Conservation (phyloP, 2,113 vertebrate genomes). For the Bolborhynchus lineola region DNA sequence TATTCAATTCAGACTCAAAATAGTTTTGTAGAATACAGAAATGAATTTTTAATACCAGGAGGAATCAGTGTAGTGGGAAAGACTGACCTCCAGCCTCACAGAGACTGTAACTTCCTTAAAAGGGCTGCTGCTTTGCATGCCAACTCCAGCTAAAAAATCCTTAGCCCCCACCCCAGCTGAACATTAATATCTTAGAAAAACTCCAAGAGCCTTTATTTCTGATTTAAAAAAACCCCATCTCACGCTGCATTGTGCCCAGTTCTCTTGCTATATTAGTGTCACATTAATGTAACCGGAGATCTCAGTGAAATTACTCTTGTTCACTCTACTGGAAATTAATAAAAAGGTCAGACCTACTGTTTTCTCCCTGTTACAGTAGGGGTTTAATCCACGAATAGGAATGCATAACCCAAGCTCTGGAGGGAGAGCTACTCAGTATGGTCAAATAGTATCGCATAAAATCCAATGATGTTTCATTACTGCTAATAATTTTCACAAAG, state of each 20-base stretch:
- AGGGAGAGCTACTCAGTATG: not conserved
- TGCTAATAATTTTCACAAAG: not conserved
- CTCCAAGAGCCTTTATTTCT: not conserved
- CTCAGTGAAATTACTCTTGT: not conserved
- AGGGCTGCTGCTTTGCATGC: not conserved
- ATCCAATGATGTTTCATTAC: not conserved
- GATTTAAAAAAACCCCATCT: not conserved
- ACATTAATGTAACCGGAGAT: not conserved
- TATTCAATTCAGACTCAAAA: rapidly evolving
- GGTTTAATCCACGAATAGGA: not conserved
- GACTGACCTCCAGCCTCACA: not conserved
- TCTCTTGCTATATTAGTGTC: not conserved
- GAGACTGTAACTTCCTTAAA: not conserved
- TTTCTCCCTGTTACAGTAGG: not conserved
- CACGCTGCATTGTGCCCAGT: not conserved
- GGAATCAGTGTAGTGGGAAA: not conserved
- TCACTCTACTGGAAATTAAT: not conserved
- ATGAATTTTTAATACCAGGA: not conserved
- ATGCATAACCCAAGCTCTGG: not conserved
- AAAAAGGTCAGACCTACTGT: not conserved
- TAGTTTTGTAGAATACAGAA: not conserved
- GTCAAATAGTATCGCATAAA: not conserved
- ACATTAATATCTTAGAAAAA: not conserved
- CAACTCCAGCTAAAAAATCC: not conserved
- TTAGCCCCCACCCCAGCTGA: not conserved